Evolutionary conservation across 2,113 vertebrate genomes (phyloP), one percentile per base, ranked within the genome.

Genomic region (Melanerpes aurifrons): DNA sequence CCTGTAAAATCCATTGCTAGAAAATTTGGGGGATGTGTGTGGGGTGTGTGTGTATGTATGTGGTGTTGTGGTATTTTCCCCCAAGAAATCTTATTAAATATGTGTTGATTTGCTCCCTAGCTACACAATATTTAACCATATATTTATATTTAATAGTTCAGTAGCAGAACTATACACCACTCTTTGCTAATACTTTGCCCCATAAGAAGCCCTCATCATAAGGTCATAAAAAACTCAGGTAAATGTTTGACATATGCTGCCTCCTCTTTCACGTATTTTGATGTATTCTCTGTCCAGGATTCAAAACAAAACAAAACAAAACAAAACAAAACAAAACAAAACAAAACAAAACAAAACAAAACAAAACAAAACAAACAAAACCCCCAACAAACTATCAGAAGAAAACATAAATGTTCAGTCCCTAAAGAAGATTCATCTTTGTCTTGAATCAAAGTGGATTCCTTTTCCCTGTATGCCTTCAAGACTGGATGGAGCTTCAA

Each of bases 401-500:
- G 83, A 89, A 89, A 93, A 87, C 74, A 58, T 90, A 83, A 86
- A 48, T n/a, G 66, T 62, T 91, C 37, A 76, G 75, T 96, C 64
- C 82, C 63, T 82, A 53, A 77, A 68, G 67, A 82, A 94, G 57
- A 48, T 75, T 94, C 37, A 45, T 74, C 59, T 94, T 80, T 94
- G 11, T 86, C 86, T 95, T 93, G 95, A 93, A 81, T 57, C 11
- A 47, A 6, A 3, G 40, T 74, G 48, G 21, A 90, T 53, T 28
- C 18, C 48, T 77, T 91, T 96, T 81, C 62, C 73, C 82, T 24
- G 1, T 67, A 26, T 61, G 15, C 15, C 35, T 94, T 82, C 87
- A 96, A 95, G 87, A 92, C 63, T 82, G 40, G 47, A 63, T 87
- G 21, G 87, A 95, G 92, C 87, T 95, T 96, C 90, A 83, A 93